Conservation (phyloP, 2,888 invertebrate genomes). For the Sesia apiformis region DNA sequence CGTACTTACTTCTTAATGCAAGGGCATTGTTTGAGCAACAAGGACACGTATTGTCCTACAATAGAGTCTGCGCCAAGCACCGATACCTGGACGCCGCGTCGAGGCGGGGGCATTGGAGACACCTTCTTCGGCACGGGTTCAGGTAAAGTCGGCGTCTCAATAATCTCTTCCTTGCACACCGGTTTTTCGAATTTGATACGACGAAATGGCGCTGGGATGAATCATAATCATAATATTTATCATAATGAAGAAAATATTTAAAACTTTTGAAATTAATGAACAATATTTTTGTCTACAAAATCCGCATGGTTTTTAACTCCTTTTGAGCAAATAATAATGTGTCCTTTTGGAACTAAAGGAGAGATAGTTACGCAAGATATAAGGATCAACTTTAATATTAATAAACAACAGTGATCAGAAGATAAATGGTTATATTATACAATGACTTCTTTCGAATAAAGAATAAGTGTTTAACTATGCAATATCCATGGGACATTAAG, state of each 20-base stretch:
- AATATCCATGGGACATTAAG: no score
- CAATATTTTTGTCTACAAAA: no score
- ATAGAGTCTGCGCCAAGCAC: slow-evolving; percentile 69
- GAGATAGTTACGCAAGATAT: no score
- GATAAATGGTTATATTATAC: no score
- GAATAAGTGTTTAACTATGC: no score
- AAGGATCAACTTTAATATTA: no score
- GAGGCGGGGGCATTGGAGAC: slow-evolving; percentile 28
- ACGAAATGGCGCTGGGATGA: slow-evolving; percentile 49
- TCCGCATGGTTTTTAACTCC: no score
- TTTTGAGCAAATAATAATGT: no score
- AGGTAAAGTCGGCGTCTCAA: background rate
- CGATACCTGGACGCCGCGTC: slow-evolving; percentile 53
- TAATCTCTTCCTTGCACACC: slow-evolving; percentile 17
- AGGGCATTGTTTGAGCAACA: slow-evolving; percentile 73
- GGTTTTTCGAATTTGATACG: slow-evolving; percentile 25
- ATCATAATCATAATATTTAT: background rate
- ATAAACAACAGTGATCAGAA: no score
- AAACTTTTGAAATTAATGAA: no score
- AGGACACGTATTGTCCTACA: slow-evolving; percentile 61
- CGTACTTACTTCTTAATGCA: slow-evolving; percentile 53
- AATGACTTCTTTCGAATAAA: no score
- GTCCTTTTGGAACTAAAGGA: no score
- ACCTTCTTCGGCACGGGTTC: slow-evolving; percentile 13
- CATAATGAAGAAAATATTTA: background rate